A percentile compares a stretch with the other conserved stretches of the same genome.
phyloP scores from a whole-genome alignment of 2,113 vertebrate species.

The Tragulus kanchil region DNA sequence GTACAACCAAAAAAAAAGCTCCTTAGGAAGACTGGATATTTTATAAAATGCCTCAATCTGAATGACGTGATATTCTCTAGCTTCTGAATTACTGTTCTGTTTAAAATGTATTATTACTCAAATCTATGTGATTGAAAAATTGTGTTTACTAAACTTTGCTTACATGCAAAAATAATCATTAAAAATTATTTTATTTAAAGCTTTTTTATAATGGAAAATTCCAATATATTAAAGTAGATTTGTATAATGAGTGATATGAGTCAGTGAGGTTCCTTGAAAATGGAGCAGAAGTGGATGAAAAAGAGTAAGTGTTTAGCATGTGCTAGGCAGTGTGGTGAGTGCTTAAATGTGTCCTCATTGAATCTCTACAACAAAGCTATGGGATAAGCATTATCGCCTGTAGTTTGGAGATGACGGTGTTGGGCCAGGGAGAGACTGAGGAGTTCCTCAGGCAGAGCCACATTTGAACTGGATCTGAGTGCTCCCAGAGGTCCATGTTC shows the following conservation, averaged over 20 bases:
- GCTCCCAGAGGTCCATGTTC: background rate
- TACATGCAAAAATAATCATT: constrained; percentile 1
- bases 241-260: background rate
- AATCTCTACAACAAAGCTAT: background rate
- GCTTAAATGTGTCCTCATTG: background rate
- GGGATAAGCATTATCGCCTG: background rate
- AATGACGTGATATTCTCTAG: constrained; percentile 12
- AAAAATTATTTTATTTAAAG: constrained; percentile 30
- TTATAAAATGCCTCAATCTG: constrained; percentile 23
- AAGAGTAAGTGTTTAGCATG: background rate
- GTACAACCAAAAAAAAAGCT: background rate
- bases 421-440: background rate
- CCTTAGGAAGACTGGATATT: constrained; percentile 7
- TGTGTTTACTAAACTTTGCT: constrained; percentile 3
- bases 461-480: background rate
- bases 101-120: background rate
- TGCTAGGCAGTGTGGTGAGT: background rate
- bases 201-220: constrained; percentile 11
- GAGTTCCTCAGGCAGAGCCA: background rate
- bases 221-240: background rate
- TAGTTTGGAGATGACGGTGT: background rate
- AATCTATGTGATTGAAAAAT: background rate
- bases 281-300: background rate
- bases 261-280: background rate
- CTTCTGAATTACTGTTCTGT: constrained; percentile 11